Base-by-base conservation (phyloP, 2,888 invertebrate species). In the Agonum fuliginosum region DNA sequence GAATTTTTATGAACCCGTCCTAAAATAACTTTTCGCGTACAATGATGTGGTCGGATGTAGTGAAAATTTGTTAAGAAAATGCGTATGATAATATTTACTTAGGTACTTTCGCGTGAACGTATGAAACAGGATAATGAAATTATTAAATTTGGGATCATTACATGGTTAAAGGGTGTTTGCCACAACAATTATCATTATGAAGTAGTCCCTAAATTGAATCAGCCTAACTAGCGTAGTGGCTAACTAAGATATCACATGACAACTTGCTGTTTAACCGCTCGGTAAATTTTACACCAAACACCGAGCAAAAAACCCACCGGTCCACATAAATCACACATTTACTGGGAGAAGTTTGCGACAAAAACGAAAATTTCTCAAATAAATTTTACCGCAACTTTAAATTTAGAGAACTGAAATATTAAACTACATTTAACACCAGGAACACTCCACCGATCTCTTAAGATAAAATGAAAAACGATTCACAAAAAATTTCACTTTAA, bases 281-380 rank as follows among this genome's bases (percentile, higher is more conserved):
- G 58, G 30, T 62, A 62, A 62, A 62, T 62, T 19, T 51, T 62
- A 62, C 58, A 62, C 34, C 34, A 12, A 62, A 62, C 27, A 30
- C 58, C 0, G 10, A 48, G 14, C 58, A 62, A 62, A 62, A 62
- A 62, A 14, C 14, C 14, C 17, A 30, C 3, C 27, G 30, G 12
- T 12, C 17, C 58, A 14, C 30, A 27, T 62, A 62, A 62, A 62
- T 62, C 58, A 62, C 58, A 62, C 58, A 30, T 62, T 62, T 30
- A 62, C 58, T 30, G 14, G 10, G 6, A 6, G 30, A 30, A 12
- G 30, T 30, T 46, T 46, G 24, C 30, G 17, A 58, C 58, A 58
- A 58, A 58, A 58, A 58, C 24, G n/a, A 14, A 14, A 58, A 27
- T 27, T 24, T 30, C 14, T 27, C 30, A 27, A 58, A 30, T 27